Evolutionary conservation across 1,140 invertebrate genomes (phyloP).

Genomic region (Lethrus apterus): DNA sequence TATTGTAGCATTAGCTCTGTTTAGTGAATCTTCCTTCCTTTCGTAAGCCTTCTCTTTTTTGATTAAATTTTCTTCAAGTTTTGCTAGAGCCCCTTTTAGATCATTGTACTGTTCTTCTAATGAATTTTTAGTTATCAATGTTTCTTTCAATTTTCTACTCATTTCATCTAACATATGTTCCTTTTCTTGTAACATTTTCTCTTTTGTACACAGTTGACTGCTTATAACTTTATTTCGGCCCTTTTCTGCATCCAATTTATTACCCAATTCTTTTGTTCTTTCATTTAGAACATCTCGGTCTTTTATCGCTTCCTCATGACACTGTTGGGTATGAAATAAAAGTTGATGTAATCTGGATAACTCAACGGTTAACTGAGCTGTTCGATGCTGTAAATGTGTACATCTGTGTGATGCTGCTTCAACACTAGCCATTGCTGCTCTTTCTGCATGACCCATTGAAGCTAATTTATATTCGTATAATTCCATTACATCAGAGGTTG

Average conservation of each 20-base stretch:
- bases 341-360: slow-evolving; percentile 45
- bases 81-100: slow-evolving; percentile 22
- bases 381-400: slow-evolving; percentile 44
- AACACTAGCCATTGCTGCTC: slow-evolving; percentile 44
- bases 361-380: slow-evolving; percentile 44
- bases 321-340: slow-evolving; percentile 46
- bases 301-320: slow-evolving; percentile 39
- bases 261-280: slow-evolving; percentile 19
- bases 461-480: slow-evolving; percentile 60
- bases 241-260: slow-evolving; percentile 24
- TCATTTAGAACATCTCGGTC: slow-evolving; percentile 19
- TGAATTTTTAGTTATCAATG: slow-evolving; percentile 13
- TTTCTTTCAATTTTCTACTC: slow-evolving; percentile 18
- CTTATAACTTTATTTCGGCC: slow-evolving; percentile 20
- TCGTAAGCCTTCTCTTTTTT: slow-evolving; percentile 26
- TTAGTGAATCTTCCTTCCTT: slow-evolving; percentile 30
- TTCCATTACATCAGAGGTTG: slow-evolving; percentile 61
- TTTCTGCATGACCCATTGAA: slow-evolving; percentile 46
- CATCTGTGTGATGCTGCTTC: slow-evolving; percentile 46
- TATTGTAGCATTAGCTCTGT: slow-evolving; percentile 20
- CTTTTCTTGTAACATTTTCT: slow-evolving; percentile 21
- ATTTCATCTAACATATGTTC: slow-evolving; percentile 20
- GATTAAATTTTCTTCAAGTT: slow-evolving; percentile 25
- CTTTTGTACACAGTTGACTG: slow-evolving; percentile 21
- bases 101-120: slow-evolving; percentile 23